Base-by-base conservation (phyloP, 2,113 vertebrate species). In the Plecotus auritus region DNA sequence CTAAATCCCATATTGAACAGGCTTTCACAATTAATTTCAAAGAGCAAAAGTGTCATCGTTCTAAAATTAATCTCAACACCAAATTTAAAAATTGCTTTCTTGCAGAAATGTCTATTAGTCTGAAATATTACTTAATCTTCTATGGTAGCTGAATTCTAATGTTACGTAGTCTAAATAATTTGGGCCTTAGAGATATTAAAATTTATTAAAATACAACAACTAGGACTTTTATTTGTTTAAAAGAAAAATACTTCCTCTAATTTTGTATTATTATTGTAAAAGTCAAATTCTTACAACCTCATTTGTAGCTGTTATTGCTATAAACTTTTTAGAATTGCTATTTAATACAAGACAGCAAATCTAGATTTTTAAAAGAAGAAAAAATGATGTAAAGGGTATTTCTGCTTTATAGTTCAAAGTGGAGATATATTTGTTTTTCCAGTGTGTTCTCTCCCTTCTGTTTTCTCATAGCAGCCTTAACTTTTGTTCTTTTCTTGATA, bases 31-130 rank as follows among this genome's bases (percentile, higher is more conserved):
- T 78, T 96, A 97, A 94, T 89, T 23, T 96, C 66, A 86, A 64
- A 96, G 76, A 92, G 73, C 67, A 85, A 72, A 97, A 37, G 37
- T 88, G 70, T 47, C 83, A 94, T 80, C 22, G 77, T 67, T 87
- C 67, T 81, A 92, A 98, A 69, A 45, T 49, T 59, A 96, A 97
- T 89, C 87, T 92, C 76, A 83, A 84, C 61, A 73, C 17, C 13
- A 74, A 49, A 67, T 82, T 49, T 14, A 28, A 66, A 89, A 90
- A 61, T 22, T 61, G 10, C n/a, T 83, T 47, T 59, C 20, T 76
- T 67, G 0, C 26, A 35, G 56, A 54, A 81, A 87, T 1, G 35
- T 92, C 32, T n/a, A 7, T 59, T 54, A n/a, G 5, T 17, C 13
- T 13, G 40, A 86, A 87, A 7, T 45, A 32, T 66, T 95, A 91